A percentile compares a stretch with the other conserved stretches of the same genome.
These are phyloP conservation scores for Epicauta chinensis DNA, from an alignment of 1,140 invertebrate genomes.

Conservation along the genomic window DNA sequence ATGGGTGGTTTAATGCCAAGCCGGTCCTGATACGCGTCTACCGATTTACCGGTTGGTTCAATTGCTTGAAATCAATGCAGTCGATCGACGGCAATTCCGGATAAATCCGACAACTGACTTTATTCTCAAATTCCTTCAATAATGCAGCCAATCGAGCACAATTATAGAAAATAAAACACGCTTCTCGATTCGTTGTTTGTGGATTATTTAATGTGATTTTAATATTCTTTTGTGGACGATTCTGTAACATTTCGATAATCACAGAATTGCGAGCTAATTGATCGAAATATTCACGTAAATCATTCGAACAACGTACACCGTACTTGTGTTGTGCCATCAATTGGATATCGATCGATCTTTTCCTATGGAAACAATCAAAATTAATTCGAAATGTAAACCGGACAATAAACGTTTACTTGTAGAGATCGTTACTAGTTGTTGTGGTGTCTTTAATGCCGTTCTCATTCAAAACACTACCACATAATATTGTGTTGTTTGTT, in stretches of 20 bases:
- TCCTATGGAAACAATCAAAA: constrained; percentile 41
- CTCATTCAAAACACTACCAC: constrained; percentile 33
- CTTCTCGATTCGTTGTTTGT: constrained; percentile 46
- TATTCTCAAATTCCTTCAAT: constrained; percentile 52
- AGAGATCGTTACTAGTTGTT: constrained; percentile 22
- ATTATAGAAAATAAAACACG: constrained; percentile 68
- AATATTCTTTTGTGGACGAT: constrained; percentile 45
- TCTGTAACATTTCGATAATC: constrained; percentile 57
- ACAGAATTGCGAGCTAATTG: constrained; percentile 55
- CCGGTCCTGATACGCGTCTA: too few species aligned
- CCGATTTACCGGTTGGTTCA: constrained; percentile 53
- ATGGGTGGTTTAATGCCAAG: too few species aligned
- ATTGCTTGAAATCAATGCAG: constrained; percentile 51
- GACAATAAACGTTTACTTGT: constrained; percentile 19
- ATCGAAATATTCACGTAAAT: constrained; percentile 32
- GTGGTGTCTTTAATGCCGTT: constrained; percentile 25
- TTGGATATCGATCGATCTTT: constrained; percentile 51
- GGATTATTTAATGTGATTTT: constrained; percentile 36
- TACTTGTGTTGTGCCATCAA: constrained; percentile 56
- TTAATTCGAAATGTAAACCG: neutral
- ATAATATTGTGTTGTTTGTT: constrained; percentile 16
- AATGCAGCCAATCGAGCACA: constrained; percentile 58
- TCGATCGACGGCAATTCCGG: constrained; percentile 49
- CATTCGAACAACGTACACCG: constrained; percentile 38
- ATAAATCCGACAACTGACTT: constrained; percentile 47